Conservation (phyloP, 2,113 vertebrate species). For the Dolichallabes microphthalmus region DNA sequence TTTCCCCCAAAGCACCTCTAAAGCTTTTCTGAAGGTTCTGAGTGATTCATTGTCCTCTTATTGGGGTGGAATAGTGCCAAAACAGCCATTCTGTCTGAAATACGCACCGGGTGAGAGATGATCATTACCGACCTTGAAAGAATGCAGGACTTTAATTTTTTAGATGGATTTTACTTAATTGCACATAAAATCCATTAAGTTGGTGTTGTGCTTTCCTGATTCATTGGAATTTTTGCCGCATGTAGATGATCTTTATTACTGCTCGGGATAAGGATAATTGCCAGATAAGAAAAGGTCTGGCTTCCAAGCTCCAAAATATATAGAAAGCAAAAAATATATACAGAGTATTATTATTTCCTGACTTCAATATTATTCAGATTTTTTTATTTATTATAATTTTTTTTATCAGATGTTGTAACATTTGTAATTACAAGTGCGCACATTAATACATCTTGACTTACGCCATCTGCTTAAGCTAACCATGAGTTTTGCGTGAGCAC, state of each 20-base stretch:
- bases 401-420: too few relatives aligned
- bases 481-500: too few relatives aligned
- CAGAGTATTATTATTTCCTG: too few relatives aligned
- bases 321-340: not conserved
- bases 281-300: not conserved
- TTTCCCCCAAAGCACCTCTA: not conserved
- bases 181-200: not conserved
- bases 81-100: slow-evolving; percentile 9
- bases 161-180: slow-evolving; percentile 4
- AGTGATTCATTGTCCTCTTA: slow-evolving; percentile 11
- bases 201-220: not conserved
- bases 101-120: slow-evolving; percentile 1
- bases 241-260: not conserved
- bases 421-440: too few relatives aligned
- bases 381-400: too few relatives aligned
- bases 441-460: too few relatives aligned
- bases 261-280: not conserved
- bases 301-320: not conserved
- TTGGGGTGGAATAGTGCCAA: not conserved
- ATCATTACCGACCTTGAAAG: not conserved
- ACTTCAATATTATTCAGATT: too few relatives aligned
- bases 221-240: not conserved
- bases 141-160: not conserved
- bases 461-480: too few relatives aligned
- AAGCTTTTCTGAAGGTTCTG: not conserved